A percentile compares a stretch with the other conserved stretches of the same genome.
Conservation (phyloP, 2,113 vertebrate genomes). For the Otis tarda region DNA sequence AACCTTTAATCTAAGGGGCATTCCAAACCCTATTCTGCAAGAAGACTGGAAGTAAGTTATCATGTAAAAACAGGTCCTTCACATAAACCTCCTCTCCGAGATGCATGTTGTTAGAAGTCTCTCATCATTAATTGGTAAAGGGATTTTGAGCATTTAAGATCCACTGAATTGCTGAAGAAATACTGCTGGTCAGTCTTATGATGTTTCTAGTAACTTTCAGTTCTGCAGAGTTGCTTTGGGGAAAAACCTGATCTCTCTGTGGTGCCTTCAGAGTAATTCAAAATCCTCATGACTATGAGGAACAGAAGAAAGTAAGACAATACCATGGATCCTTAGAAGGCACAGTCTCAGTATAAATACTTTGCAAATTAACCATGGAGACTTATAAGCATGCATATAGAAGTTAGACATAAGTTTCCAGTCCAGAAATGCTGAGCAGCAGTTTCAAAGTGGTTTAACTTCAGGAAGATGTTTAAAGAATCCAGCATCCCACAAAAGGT, state of each 20-base stretch:
- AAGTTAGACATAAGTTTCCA: neutral
- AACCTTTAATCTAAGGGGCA: neutral
- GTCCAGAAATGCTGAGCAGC: neutral
- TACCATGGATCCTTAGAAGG: neutral
- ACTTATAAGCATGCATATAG: neutral
- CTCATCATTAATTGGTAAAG: neutral
- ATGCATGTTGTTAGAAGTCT: neutral
- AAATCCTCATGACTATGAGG: neutral
- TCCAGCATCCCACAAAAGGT: neutral
- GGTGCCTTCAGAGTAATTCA: neutral
- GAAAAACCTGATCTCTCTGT: neutral
- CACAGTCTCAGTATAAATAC: neutral
- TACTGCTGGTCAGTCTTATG: neutral
- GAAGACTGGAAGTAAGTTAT: neutral
- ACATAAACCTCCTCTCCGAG: neutral
- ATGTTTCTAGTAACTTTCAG: neutral
- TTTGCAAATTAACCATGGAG: neutral
- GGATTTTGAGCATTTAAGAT: constrained; percentile 6
- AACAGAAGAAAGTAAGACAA: neutral
- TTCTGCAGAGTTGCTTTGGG: neutral
- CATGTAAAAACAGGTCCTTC: neutral
- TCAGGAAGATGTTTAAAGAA: neutral
- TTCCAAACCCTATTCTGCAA: neutral
- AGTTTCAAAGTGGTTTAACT: neutral
- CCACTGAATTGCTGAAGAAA: constrained; percentile 4